A percentile compares a stretch with the other conserved stretches of the same genome.
Evolutionary conservation across 2,113 vertebrate genomes (phyloP).

Genomic region (Dasyornis broadbenti): DNA sequence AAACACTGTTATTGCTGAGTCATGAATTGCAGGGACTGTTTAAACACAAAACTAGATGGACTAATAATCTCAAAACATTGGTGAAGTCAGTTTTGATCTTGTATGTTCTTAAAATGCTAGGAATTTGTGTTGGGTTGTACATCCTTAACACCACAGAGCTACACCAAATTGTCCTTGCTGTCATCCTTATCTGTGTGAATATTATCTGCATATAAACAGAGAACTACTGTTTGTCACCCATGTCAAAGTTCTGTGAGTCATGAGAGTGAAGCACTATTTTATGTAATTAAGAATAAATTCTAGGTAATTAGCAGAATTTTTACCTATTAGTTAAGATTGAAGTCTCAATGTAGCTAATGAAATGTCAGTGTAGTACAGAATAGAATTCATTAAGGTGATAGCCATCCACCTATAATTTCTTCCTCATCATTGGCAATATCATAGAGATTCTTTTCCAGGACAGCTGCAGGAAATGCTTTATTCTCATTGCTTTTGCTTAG

Average conservation of each 20-base stretch:
- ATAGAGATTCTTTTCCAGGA: not conserved
- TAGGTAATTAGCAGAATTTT: not conserved
- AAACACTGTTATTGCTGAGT: not conserved
- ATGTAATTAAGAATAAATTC: not conserved
- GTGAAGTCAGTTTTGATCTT: not conserved
- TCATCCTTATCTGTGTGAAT: not conserved
- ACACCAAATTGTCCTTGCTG: not conserved
- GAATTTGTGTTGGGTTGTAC: not conserved
- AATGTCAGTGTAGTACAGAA: not conserved
- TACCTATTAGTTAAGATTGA: not conserved
- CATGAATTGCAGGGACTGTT: not conserved
- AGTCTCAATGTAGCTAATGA: not conserved
- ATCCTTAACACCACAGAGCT: not conserved
- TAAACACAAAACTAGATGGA: not conserved
- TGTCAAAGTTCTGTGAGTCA: not conserved
- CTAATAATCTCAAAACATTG: not conserved
- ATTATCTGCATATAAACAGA: not conserved
- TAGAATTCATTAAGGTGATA: not conserved
- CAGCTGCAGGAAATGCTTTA: not conserved
- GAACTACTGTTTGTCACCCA: not conserved
- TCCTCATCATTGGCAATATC: not conserved
- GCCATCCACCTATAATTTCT: not conserved
- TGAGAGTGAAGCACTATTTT: not conserved
- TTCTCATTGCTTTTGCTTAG: not conserved
- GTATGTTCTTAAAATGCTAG: not conserved